A percentile compares a stretch with the other conserved stretches of the same genome.
Conservation (phyloP, 2,888 invertebrate genomes). For the Paralinhomoeus sp. region DNA sequence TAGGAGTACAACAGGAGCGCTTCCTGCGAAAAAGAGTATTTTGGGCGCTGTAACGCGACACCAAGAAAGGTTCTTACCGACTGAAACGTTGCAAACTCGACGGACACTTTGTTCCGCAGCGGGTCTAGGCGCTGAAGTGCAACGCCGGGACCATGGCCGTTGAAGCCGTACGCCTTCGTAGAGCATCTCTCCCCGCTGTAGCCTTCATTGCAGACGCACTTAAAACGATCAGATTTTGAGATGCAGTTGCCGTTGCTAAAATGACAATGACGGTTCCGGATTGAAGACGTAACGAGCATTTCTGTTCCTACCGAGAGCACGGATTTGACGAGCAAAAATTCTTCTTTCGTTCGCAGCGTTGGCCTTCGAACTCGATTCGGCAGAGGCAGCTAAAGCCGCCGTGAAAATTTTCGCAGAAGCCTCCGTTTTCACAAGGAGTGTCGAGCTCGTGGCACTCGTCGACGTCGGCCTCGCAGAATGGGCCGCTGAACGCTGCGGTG, state of each 20-base stretch:
- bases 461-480: conserved; percentile 51
- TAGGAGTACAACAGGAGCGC: conserved; percentile 72
- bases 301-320: conserved; percentile 40
- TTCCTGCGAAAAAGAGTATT: no score
- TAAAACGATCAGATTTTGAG: conserved; percentile 42
- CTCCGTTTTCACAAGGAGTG: conserved; percentile 65
- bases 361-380: conserved; percentile 67
- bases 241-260: background rate
- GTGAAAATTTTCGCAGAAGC: conserved; percentile 64
- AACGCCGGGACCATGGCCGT: no score
- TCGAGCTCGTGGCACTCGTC: conserved; percentile 4
- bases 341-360: conserved; percentile 57
- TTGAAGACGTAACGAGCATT: no score
- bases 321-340: conserved; percentile 78
- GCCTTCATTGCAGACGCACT: conserved; percentile 54
- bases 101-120: conserved; percentile 66
- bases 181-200: conserved; percentile 58
- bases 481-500: conserved; percentile 51
- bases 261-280: no score
- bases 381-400: conserved; percentile 75
- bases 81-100: conserved; percentile 50
- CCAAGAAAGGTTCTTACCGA: no score
- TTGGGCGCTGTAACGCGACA: no score
- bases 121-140: conserved; percentile 63
- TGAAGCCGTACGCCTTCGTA: no score